Evolutionary conservation across 2,113 vertebrate species (phyloP), one percentile per base, ranked within the genome.

Genomic region (Dipodomys stephensi): DNA sequence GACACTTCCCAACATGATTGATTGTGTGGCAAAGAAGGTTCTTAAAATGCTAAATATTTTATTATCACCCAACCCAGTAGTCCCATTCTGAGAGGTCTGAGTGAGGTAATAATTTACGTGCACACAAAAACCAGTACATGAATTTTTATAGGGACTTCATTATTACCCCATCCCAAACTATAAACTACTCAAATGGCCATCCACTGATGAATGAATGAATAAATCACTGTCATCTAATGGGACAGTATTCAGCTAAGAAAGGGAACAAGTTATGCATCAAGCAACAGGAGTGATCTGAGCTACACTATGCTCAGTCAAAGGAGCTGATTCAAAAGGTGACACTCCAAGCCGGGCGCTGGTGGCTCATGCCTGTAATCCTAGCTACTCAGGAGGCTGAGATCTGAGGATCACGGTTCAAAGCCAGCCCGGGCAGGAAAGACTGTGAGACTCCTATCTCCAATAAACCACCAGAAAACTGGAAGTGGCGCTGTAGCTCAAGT

Each of bases 31-130:
- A 84, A 71, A 28, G 35, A 16, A 57, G 27, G 71, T 82, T 85
- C 83, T 83, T 90, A 83, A 87, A 85, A 92, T 53, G 7, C 62
- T 60, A 35, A 82, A 74, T 28, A 64, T 30, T 87, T 67, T 32
- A 27, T 91, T 46, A 80, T 20, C 23, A 16, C 23, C 25, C 3
- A 74, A 83, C 32, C 27, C 25, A 39, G 64, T 16, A 78, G 12
- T 79, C 72, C 46, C 11, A 73, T 30, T 90, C 25, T 49, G 77
- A 83, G 57, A 8, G 60, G 27, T 12, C 71, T 32, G 71, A 69
- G 46, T 88, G 46, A 87, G 88, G 65, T 60, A 60, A 77, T 87
- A 62, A 72, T 13, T 30, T 64, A 64, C 0, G 18, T 69, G 72
- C 67, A 72, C 6, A 86, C 7, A 62, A 53, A 91, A 91, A 65